Evolutionary conservation across 2,888 invertebrate species (phyloP), one percentile per base, ranked within the genome.

Genomic region (Orthonychiurus folsomi): DNA sequence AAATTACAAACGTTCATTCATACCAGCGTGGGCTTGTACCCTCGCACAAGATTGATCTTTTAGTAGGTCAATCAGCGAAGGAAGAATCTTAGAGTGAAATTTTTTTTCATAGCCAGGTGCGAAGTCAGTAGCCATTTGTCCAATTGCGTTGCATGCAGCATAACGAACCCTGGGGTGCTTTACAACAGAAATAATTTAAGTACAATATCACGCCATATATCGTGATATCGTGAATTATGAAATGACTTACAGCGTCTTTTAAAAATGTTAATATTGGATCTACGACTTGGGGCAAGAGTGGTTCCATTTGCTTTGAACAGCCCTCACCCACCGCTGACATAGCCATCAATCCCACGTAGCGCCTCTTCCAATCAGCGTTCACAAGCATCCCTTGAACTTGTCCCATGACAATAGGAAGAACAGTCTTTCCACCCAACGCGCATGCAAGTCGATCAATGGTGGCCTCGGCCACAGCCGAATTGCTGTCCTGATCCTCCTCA

Each of bases 101-200:
- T 95, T 95, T 81, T 96, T 97, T 78, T 99, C 94, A 74, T 99
- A 94, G 15, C 84, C 81, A 1, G 96, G 96, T 2, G 94, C 94
- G 79, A 99, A 99, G 80, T 99, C 99, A 0, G 96, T 92, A 0
- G 96, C 90, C 93, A 99, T 93, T 79, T 99, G 97, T 9, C 99
- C 99, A 54, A 99, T 84, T 23, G 97, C 96, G 79, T 99, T 99
- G 76, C 99, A 99, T 23, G 95, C 93, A 2, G 99, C 99, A 76
- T 95, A 96, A 63, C 97, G 83, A 0, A 94, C 94, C 69, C 93
- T 82, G 1, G 93, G 92, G 77, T 93, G 93, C 84, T 90, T 78
- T n/a, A n/a, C 53, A 76, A 74, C 73, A 69, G 63, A 55, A 55
- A 55, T 9, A 52, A 50, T 26, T 48, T n/a, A 48, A 48, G 12